These are phyloP conservation scores for Moxostoma hubbsi DNA, from an alignment of 2,797 vertebrate species.

Conservation along the genomic window DNA sequence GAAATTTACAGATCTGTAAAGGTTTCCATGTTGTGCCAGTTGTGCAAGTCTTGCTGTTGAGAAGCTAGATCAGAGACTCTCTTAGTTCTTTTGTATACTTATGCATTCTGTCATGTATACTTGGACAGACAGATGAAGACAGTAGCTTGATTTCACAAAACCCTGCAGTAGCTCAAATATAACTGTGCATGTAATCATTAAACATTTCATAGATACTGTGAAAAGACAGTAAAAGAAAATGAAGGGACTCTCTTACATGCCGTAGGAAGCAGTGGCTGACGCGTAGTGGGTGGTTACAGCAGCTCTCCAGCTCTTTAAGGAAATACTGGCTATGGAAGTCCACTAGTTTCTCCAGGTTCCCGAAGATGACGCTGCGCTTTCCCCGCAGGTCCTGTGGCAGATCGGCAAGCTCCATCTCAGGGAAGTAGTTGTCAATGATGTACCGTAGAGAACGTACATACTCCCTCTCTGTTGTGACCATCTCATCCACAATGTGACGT, in stretches of 20 bases:
- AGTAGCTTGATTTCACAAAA: too few relatives aligned
- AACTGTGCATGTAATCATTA: background rate
- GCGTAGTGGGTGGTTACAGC: constrained; percentile 88
- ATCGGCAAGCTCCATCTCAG: constrained; percentile 90
- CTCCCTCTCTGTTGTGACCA: constrained; percentile 92
- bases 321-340: constrained; percentile 96
- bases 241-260: constrained; percentile 79
- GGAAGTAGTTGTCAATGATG: constrained; percentile 91
- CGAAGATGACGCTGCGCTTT: constrained; percentile 88
- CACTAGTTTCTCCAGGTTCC: constrained; percentile 93
- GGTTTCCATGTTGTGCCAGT: too few relatives aligned
- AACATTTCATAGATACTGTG: background rate
- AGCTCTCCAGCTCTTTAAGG: constrained; percentile 91
- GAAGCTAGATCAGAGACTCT: too few relatives aligned
- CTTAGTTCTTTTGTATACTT: too few relatives aligned
- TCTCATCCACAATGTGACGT: constrained; percentile 90
- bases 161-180: too few relatives aligned
- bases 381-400: constrained; percentile 93
- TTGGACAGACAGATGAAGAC: too few relatives aligned
- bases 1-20: too few relatives aligned
- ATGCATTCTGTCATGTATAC: too few relatives aligned
- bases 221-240: background rate
- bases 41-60: too few relatives aligned
- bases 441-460: constrained; percentile 91
- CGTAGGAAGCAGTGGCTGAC: constrained; percentile 92